These are phyloP conservation scores for Lepilemur septentrionalis DNA, from an alignment of 2,797 vertebrate species.

Conservation along the genomic window DNA sequence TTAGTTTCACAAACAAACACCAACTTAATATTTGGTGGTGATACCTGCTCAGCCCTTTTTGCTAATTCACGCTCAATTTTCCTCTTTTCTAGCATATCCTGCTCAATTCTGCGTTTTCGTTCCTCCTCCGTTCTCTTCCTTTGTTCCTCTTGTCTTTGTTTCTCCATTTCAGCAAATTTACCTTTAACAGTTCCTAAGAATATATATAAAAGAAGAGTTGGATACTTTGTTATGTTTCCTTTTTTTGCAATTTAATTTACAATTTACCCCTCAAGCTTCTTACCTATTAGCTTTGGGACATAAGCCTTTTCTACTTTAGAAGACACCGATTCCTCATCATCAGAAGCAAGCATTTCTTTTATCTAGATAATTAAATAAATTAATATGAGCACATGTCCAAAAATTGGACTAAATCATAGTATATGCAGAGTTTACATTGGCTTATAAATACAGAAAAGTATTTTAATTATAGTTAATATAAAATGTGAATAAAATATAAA, in stretches of 20 bases:
- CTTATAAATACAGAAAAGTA: background rate
- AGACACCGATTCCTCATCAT: constrained; percentile 94
- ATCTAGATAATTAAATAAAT: constrained; percentile 87
- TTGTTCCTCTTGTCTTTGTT: constrained; percentile 94
- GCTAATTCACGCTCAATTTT: constrained; percentile 97
- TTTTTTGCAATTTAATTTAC: background rate
- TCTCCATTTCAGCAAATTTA: constrained; percentile 99
- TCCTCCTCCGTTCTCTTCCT: constrained; percentile 94
- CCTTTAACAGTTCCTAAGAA: constrained; percentile 96
- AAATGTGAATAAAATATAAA: constrained; percentile 4
- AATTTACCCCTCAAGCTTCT: constrained; percentile 58
- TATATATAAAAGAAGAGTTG: background rate
- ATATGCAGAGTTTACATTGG: background rate
- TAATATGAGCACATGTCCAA: constrained; percentile 38
- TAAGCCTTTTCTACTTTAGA: constrained; percentile 94
- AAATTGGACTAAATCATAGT: background rate
- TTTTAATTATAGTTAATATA: background rate
- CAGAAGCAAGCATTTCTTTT: constrained; percentile 96
- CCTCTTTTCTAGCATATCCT: constrained; percentile 95
- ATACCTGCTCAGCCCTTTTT: constrained; percentile 94
- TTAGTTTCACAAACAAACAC: constrained; percentile 40
- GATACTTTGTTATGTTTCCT: background rate
- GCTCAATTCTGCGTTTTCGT: constrained; percentile 92
- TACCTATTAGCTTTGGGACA: constrained; percentile 98
- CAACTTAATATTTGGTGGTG: background rate